A percentile compares a stretch with the other conserved stretches of the same genome.
Conservation (phyloP, 2,113 vertebrate species). For the Trinectes maculatus region DNA sequence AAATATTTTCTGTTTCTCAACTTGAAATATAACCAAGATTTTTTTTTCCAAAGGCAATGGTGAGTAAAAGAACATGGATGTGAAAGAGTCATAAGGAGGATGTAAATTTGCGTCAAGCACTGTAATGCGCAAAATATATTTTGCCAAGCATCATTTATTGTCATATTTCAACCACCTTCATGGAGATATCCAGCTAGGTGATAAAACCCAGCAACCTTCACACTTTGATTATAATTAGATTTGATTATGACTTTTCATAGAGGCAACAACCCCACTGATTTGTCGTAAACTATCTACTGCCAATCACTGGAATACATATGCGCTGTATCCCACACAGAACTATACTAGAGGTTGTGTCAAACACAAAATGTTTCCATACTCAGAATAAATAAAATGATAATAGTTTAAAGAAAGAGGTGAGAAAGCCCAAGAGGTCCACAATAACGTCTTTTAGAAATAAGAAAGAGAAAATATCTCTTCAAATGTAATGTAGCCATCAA, state of each 20-base stretch:
- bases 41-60: not conserved
- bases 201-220: not conserved
- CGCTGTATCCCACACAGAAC: constrained; percentile 27
- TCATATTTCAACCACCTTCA: not conserved
- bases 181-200: not conserved
- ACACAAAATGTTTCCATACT: constrained; percentile 27
- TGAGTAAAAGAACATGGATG: not conserved
- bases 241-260: constrained; percentile 9
- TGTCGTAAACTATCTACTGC: not conserved
- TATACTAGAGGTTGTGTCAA: constrained; percentile 15
- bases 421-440: constrained; percentile 38
- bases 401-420: constrained; percentile 16
- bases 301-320: constrained; percentile 28
- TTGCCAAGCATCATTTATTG: not conserved
- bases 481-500: constrained; percentile 61
- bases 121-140: not conserved
- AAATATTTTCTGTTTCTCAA: not conserved
- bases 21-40: not conserved
- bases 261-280: constrained; percentile 17
- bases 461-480: constrained; percentile 61
- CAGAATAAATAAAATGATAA: constrained; percentile 27
- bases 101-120: not conserved
- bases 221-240: constrained; percentile 14
- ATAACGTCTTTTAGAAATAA: constrained; percentile 51
- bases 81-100: not conserved